A percentile compares a stretch with the other conserved stretches of the same genome.
Evolutionary conservation across 2,888 invertebrate species (phyloP).

Genomic region (Ischnura elegans): DNA sequence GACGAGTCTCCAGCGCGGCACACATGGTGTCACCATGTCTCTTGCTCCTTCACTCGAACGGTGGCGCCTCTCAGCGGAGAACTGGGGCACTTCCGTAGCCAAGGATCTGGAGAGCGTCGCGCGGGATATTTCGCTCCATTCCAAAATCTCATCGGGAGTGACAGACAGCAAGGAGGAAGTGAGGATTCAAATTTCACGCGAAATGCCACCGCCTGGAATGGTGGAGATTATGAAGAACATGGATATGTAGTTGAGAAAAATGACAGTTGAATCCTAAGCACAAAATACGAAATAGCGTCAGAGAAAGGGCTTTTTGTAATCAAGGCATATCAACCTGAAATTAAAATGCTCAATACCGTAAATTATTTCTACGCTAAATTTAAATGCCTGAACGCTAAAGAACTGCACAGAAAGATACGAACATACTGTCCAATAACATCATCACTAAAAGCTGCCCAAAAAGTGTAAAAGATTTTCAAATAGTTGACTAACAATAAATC

Average conservation of each 20-base stretch:
- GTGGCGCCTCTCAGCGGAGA: constrained; percentile 37
- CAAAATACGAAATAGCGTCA: no score
- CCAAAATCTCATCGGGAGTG: neutral
- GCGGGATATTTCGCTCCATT: neutral
- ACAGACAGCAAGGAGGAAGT: no score
- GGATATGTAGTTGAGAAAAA: neutral
- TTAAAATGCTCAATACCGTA: no score
- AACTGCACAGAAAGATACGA: no score
- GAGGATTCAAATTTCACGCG: neutral
- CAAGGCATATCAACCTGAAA: no score
- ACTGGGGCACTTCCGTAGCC: neutral
- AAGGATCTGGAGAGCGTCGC: neutral
- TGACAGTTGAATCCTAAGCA: neutral
- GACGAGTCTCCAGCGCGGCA: neutral
- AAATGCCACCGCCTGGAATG: neutral
- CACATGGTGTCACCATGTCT: constrained; percentile 23
- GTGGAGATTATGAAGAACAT: neutral
- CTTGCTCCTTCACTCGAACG: neutral
- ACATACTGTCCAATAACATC: no score
- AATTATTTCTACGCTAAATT: no score
- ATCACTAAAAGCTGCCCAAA: no score
- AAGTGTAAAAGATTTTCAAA: no score
- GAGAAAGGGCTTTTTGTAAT: no score
- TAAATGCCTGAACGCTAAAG: no score
- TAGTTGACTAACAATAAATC: no score